phyloP scores from a whole-genome alignment of 2,888 invertebrate species.

The Parascotia fuliginaria region DNA sequence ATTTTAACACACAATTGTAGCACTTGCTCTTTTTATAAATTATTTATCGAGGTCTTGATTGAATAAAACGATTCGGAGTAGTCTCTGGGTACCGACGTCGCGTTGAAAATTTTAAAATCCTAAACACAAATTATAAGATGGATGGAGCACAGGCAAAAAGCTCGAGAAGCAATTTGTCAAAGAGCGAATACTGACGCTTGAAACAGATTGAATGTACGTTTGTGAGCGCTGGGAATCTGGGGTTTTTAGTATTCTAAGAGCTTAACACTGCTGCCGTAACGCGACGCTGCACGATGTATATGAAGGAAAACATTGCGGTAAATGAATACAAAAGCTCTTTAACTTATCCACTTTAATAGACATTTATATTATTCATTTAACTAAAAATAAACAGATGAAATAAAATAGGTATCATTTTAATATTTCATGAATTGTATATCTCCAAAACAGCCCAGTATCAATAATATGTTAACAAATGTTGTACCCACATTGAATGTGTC shows the following conservation, averaged over 20 bases:
- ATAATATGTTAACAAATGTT: too few species aligned
- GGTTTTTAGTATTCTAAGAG: constrained; percentile 20
- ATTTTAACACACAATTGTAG: too few species aligned
- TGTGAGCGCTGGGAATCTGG: constrained; percentile 13
- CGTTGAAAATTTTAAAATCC: constrained; percentile 29
- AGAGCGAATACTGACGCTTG: constrained; percentile 38
- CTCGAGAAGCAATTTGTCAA: constrained; percentile 47
- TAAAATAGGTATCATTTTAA: too few species aligned
- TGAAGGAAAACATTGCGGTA: constrained; percentile 5
- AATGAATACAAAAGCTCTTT: too few species aligned
- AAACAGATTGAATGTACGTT: constrained; percentile 34
- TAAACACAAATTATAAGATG: constrained; percentile 35
- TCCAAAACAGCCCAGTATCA: too few species aligned
- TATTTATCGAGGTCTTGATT: constrained; percentile 15
- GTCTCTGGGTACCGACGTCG: constrained; percentile 16
- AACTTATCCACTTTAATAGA: too few species aligned
- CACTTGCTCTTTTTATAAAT: constrained; percentile 3
- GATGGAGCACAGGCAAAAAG: constrained; percentile 28
- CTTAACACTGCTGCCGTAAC: constrained; percentile 35
- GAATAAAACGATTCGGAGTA: constrained; percentile 13
- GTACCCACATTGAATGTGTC: too few species aligned
- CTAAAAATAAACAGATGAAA: too few species aligned
- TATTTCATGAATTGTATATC: too few species aligned
- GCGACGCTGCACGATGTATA: constrained; percentile 7
- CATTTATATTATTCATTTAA: too few species aligned